Evolutionary conservation across 1,140 invertebrate genomes (phyloP), one percentile per base, ranked within the genome.

Genomic region (Drosophila trapezifrons): DNA sequence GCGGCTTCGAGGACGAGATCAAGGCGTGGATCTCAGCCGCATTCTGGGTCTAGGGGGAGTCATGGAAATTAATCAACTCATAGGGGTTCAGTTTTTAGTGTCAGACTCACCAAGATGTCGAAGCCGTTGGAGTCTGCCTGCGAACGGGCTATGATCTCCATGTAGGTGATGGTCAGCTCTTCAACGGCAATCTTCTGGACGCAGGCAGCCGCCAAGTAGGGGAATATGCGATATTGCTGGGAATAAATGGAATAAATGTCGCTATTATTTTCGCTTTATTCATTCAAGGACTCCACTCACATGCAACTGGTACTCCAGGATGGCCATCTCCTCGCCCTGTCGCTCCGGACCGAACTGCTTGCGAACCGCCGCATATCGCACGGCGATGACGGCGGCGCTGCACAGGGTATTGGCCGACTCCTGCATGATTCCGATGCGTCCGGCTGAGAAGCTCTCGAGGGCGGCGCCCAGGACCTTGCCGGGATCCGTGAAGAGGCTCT

Each of bases 291-390:
- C 10, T n/a, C 13, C 18, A 93, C 93, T 93, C 81, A 95, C 94
- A 92, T 97, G 97, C 52, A 97, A 93, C 91, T 97, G 97, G 93
- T 99, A 99, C 92, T 99, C 97, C 56, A 99, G 93, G 47, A 99
- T 95, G 25, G 98, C 95, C 55, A 96, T 93, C 93, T 98, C 97
- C 54, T 93, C 93, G 60, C 93, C 93, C 27, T 93, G 92, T 12
- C 93, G 91, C 12, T 94, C 93, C 8, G 95, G 95, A 6, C 97
- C 97, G 93, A 99, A 99, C 93, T 99, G 98, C 92, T 94, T 96
- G 43, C 98, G 93, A 1, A 96, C 96, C 4, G 96, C 97, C 40
- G 97, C 96, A 93, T 99, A 99, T 45, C 98, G 94, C 18, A 98
- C 94, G 0, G 97, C 97, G 75, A 99, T 98, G 0, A 95, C 94